A percentile compares a stretch with the other conserved stretches of the same genome.
Evolutionary conservation across 2,113 vertebrate genomes (phyloP).

Genomic region (Tringa solitaria): DNA sequence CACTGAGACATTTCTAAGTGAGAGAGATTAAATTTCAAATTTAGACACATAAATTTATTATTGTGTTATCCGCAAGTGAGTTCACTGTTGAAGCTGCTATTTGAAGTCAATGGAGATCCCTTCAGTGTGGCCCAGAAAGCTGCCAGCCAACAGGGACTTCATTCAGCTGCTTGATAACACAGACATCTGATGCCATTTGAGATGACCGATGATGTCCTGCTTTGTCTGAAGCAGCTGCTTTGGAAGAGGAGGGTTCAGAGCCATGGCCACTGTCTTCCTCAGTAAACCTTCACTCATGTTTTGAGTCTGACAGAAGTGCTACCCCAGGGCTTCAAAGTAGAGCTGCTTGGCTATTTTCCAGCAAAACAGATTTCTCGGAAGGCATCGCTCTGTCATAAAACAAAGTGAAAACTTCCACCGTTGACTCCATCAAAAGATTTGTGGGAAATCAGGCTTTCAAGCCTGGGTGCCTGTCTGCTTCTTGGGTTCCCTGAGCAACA

Average conservation of each 20-base stretch:
- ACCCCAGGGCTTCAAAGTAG: neutral
- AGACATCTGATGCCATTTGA: neutral
- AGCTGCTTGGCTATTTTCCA: neutral
- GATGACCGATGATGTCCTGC: neutral
- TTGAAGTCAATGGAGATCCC: neutral
- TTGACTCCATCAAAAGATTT: neutral
- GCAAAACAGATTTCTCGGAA: neutral
- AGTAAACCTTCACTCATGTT: neutral
- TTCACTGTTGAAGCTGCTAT: neutral
- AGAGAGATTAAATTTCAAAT: neutral
- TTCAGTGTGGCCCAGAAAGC: neutral
- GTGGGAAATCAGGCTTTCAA: neutral
- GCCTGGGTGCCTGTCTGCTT: neutral
- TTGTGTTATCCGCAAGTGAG: neutral
- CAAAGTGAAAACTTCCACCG: neutral
- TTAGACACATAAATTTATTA: neutral
- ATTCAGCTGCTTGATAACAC: neutral
- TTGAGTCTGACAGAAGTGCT: neutral
- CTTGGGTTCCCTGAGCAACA: neutral
- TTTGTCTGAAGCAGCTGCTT: neutral
- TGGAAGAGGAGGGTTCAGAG: neutral
- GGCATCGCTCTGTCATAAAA: neutral
- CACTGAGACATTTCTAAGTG: neutral
- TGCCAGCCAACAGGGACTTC: neutral
- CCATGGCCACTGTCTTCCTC: neutral